Evolutionary conservation across 2,797 vertebrate genomes (phyloP), one percentile per base, ranked within the genome.

Genomic region (Pantherophis alleghaniensis): DNA sequence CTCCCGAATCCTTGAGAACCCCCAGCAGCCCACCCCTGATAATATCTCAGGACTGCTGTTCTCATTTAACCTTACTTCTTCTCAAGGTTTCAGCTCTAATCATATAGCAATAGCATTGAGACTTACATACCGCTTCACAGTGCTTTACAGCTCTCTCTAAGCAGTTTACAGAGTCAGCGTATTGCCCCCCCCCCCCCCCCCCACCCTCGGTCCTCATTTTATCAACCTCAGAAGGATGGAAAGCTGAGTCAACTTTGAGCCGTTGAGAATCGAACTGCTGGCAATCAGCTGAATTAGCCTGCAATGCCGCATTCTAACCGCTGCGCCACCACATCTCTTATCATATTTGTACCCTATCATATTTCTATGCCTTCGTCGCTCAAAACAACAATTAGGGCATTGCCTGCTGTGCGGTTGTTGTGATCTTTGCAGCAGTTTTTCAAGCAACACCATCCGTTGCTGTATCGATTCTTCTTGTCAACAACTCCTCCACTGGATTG

Each of bases 381-480:
- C 28, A 37, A 94, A 95, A 93, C 91, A 0, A 96, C 94, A 94
- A 95, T 95, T 95, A 95, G 93, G 95, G 95, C 90, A 61, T 88
- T 5, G 18, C 63, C 86, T 79, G 86, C 60, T 69, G 89, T 14
- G 53, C 89, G 90, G 91, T 91, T 93, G 91, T 47, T 89, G 91
- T 57, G 94, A 89, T 92, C 93, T 83, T 74, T 0, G 0, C 10
- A 0, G 0, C 53, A 89, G 93, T 66, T 90, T 94, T 95, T 94
- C 93, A 92, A 93, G 94, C 98, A 97, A 96, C 98, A 98, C 98
- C 98, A 98, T 99, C 98, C 98, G 97, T 98, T 98, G 97, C 98
- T 98, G 97, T 98, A 99, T 99, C 79, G 98, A 99, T 99, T 98
- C 96, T 96, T 97, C 97, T 97, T 96, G 96, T 98, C 98, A 99